Percentiles rank a stretch among this genome's conserved stretches.
Conservation (phyloP, 2,888 invertebrate genomes). For the Amphimallon solstitiale region DNA sequence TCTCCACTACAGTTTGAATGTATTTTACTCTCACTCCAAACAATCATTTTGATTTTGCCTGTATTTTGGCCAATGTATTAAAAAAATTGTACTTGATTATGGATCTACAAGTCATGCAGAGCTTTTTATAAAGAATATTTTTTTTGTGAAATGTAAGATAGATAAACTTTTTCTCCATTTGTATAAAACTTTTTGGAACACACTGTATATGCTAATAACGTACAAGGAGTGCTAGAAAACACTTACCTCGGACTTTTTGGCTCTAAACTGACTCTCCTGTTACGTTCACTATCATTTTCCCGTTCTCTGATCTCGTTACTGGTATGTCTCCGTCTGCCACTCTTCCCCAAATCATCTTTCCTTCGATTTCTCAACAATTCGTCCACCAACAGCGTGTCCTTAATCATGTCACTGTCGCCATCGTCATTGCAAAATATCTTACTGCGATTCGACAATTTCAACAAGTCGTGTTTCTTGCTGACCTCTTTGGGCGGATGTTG, state of each 20-base stretch:
- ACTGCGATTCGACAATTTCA: neutral
- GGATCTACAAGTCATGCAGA: no score
- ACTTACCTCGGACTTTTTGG: slow-evolving; percentile 59
- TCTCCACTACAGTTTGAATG: no score
- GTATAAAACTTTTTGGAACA: no score
- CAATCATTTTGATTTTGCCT: no score
- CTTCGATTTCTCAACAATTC: slow-evolving; percentile 41
- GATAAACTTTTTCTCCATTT: no score
- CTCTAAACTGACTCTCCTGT: slow-evolving; percentile 54
- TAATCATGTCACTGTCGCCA: slow-evolving; percentile 30
- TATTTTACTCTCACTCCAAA: no score
- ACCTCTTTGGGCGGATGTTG: slow-evolving; percentile 45
- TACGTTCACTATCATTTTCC: slow-evolving; percentile 54
- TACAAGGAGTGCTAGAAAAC: neutral
- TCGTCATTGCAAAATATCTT: slow-evolving; percentile 10
- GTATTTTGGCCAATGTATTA: no score
- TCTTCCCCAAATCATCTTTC: slow-evolving; percentile 37
- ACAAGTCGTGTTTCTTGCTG: slow-evolving; percentile 42
- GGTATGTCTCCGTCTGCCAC: slow-evolving; percentile 48
- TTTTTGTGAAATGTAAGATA: no score
- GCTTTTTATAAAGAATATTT: no score
- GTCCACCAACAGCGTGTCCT: slow-evolving; percentile 2
- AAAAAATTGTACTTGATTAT: no score
- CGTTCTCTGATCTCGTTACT: slow-evolving; percentile 56
- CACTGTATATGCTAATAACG: no score